These are phyloP conservation scores for Drosophila pullipes DNA, from an alignment of 2,888 invertebrate genomes.

Conservation along the genomic window DNA sequence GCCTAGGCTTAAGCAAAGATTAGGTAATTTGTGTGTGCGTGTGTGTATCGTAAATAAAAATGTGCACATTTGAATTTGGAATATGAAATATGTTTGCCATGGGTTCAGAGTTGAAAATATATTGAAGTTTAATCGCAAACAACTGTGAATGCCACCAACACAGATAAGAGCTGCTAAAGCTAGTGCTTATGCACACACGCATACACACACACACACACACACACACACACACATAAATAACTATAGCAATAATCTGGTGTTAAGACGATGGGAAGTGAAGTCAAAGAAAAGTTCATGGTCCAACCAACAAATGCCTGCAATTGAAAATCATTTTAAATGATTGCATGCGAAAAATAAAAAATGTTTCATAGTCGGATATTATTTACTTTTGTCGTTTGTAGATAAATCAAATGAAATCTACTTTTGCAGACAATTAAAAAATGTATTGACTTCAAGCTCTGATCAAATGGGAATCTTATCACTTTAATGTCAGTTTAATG, in stretches of 20 bases:
- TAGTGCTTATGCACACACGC: conserved; percentile 21
- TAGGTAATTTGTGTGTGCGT: conserved; percentile 33
- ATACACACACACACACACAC: background rate
- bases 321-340: background rate
- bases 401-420: background rate
- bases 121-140: conserved; percentile 24
- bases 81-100: conserved; percentile 47
- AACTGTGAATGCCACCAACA: conserved; percentile 32
- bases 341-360: background rate
- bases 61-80: conserved; percentile 42
- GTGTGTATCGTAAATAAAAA: conserved; percentile 44
- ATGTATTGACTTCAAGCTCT: background rate
- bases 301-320: background rate
- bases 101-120: conserved; percentile 21
- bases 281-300: background rate
- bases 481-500: background rate
- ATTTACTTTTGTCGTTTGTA: background rate
- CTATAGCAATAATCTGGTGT: background rate
- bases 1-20: conserved; percentile 63
- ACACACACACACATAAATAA: background rate
- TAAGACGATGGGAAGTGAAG: background rate
- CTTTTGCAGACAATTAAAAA: background rate
- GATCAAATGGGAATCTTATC: background rate
- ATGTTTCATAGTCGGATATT: background rate
- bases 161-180: conserved; percentile 39